Conservation (phyloP, 1,140 invertebrate species). For the Pogonognathellus flavescens region DNA sequence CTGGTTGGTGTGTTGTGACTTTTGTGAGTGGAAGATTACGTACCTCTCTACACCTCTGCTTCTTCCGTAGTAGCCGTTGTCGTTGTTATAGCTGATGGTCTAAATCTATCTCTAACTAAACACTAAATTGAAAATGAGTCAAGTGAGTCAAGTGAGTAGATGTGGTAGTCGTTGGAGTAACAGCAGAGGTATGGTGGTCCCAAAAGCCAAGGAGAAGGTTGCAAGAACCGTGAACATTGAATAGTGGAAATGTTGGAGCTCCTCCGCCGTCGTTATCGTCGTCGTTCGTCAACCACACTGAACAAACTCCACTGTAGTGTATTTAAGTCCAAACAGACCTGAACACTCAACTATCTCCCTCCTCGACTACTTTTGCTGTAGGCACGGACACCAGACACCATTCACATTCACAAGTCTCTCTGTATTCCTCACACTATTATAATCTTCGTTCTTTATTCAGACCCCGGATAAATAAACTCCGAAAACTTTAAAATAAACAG, state of each 20-base stretch:
- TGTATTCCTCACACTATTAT: too few relatives aligned
- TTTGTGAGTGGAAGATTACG: too few relatives aligned
- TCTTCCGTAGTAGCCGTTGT: too few relatives aligned
- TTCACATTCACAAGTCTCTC: too few relatives aligned
- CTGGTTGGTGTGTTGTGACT: too few relatives aligned
- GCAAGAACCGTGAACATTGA: constrained; percentile 28
- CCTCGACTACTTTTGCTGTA: background rate
- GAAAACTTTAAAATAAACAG: too few relatives aligned
- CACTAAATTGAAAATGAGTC: background rate
- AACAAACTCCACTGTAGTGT: background rate
- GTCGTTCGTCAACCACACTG: constrained; percentile 15
- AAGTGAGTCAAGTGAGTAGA: background rate
- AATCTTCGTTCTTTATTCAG: too few relatives aligned
- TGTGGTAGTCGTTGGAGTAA: background rate
- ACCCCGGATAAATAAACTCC: too few relatives aligned
- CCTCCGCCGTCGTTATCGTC: constrained; percentile 5
- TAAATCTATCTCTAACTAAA: too few relatives aligned
- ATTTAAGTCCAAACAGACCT: background rate
- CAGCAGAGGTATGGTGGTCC: too few relatives aligned
- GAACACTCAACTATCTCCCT: constrained; percentile 1
- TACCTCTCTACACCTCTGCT: too few relatives aligned
- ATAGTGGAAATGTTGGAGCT: background rate
- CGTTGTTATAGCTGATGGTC: too few relatives aligned
- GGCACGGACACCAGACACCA: background rate
- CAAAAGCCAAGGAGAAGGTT: constrained; percentile 21